Conservation (phyloP, 2,113 vertebrate genomes). For the Coryphaenoides rupestris region DNA sequence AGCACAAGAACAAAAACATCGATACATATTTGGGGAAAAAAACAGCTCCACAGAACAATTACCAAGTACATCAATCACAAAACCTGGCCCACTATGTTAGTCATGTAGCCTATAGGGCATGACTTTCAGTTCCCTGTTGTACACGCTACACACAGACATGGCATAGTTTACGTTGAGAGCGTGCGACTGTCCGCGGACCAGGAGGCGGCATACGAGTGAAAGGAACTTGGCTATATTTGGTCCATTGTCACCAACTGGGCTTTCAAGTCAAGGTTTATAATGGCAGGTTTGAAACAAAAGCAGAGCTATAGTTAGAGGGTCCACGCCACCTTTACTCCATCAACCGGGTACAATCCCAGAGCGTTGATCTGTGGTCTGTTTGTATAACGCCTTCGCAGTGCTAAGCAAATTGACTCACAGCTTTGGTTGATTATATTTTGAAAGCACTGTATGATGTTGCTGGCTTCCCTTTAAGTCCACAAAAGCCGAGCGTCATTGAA, state of each 20-base stretch:
- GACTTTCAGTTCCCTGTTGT: background rate
- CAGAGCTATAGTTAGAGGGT: slow-evolving; percentile 47
- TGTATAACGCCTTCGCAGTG: background rate
- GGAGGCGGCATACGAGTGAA: slow-evolving; percentile 26
- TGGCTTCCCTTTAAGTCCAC: background rate
- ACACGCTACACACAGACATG: no score
- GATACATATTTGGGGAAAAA: no score
- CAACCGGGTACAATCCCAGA: slow-evolving; percentile 22
- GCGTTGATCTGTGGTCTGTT: background rate
- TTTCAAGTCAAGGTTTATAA: slow-evolving; percentile 56
- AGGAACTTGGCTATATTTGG: slow-evolving; percentile 36
- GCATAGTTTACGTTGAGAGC: no score
- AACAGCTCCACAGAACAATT: background rate
- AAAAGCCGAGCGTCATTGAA: background rate
- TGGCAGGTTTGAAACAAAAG: slow-evolving; percentile 71
- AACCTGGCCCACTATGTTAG: background rate
- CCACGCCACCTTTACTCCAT: slow-evolving; percentile 45
- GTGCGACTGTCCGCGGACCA: background rate
- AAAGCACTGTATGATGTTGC: background rate
- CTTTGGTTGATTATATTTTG: background rate
- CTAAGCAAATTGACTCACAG: background rate
- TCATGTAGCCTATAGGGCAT: background rate
- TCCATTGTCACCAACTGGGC: slow-evolving; percentile 42
- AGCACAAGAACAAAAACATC: no score
- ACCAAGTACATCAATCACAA: slow-evolving; percentile 8